Percentiles rank a stretch among this genome's conserved stretches.
These are phyloP conservation scores for Oenanthe oenanthe DNA, from an alignment of 2,113 vertebrate species.

Conservation along the genomic window DNA sequence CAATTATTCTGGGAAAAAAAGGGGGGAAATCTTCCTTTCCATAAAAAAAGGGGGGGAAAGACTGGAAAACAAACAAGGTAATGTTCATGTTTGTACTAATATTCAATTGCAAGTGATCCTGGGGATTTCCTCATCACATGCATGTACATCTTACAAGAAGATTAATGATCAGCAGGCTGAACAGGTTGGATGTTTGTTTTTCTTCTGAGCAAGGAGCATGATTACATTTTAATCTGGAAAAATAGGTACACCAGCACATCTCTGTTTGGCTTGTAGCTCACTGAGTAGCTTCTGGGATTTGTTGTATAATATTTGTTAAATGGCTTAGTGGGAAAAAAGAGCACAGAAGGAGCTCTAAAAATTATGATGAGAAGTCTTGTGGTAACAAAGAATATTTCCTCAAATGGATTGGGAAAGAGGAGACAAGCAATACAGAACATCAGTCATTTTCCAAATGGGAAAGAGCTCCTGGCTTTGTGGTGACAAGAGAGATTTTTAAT, in stretches of 20 bases:
- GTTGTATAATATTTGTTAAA: not conserved
- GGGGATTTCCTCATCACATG: not conserved
- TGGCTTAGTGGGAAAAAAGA: not conserved
- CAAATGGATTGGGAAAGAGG: not conserved
- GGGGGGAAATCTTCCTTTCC: not conserved
- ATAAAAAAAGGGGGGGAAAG: fast-evolving
- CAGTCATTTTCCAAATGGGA: not conserved
- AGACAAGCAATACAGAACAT: not conserved
- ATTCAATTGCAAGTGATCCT: not conserved
- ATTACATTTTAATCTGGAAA: conserved; percentile 43
- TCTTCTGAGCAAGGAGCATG: not conserved
- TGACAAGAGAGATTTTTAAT: not conserved
- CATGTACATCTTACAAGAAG: not conserved
- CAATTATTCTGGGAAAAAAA: not conserved
- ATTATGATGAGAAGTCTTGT: not conserved
- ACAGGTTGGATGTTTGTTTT: not conserved
- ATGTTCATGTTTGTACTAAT: not conserved
- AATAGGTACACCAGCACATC: not conserved
- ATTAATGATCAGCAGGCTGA: not conserved
- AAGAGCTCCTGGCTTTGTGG: not conserved
- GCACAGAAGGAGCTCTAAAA: not conserved
- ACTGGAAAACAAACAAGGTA: not conserved
- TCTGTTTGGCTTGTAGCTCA: not conserved
- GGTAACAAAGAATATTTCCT: not conserved
- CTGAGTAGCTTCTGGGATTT: not conserved